phyloP scores from a whole-genome alignment of 2,113 vertebrate genomes.

The Ophthalmolycus amberensis region DNA sequence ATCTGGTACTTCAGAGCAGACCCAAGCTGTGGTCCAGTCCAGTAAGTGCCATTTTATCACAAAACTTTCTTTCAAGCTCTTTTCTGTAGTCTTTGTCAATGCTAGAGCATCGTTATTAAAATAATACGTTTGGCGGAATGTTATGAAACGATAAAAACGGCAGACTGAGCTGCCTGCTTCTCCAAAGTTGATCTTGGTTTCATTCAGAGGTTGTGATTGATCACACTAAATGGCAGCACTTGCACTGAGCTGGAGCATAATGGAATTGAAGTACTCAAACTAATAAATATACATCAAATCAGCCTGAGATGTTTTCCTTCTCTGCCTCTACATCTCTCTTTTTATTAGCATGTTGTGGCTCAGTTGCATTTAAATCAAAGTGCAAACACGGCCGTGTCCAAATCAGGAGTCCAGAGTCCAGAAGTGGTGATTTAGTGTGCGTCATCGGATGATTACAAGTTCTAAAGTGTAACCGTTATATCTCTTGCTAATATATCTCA shows the following conservation, averaged over 20 bases:
- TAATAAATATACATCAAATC: background rate
- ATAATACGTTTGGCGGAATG: background rate
- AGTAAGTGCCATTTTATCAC: conserved; percentile 85
- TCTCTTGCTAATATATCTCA: background rate
- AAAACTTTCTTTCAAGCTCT: background rate
- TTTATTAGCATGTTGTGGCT: background rate
- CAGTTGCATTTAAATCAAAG: background rate
- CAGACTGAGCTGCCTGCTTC: background rate
- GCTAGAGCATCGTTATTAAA: background rate
- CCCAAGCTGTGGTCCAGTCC: conserved; percentile 98
- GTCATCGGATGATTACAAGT: background rate
- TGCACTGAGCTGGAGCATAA: background rate
- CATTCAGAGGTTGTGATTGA: background rate
- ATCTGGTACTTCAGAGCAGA: conserved; percentile 98
- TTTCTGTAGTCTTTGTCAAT: background rate
- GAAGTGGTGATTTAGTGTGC: background rate
- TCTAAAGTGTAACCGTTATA: background rate
- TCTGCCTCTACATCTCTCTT: background rate
- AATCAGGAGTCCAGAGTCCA: background rate
- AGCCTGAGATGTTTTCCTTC: background rate
- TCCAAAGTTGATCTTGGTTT: background rate
- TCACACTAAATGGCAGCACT: background rate
- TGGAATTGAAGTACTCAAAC: background rate
- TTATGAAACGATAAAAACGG: background rate
- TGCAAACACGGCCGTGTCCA: background rate